Evolutionary conservation across 2,113 vertebrate genomes (phyloP), one percentile per base, ranked within the genome.

Genomic region (Platysteira castanea): DNA sequence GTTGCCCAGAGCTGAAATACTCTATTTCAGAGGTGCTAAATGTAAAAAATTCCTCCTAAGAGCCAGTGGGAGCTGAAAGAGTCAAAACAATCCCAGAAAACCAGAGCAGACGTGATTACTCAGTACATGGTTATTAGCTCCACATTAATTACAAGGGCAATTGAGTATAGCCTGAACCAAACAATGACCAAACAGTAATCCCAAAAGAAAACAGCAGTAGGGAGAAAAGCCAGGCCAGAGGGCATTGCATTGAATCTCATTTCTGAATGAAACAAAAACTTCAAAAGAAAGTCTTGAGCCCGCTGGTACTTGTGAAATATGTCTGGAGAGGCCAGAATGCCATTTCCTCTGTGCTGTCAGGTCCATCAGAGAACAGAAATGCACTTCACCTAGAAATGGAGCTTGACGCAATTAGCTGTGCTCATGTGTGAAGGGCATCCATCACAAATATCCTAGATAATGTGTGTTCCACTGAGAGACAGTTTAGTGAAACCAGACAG

Each of bases 201-300:
- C 89, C 89, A 83, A 92, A 95, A 84, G 95, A 95, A 96, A 96
- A 96, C 89, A 93, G 88, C 57, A 89, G 75, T 6, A 41, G 73
- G 83, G 50, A 96, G 86, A 95, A 96, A 96, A 95, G 89, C 75
- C 39, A 80, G 91, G 63, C 93, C 87, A 85, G 89, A 96, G 91
- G 87, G 91, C 89, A 63, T 5, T 84, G 85, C 90, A 86, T 2
- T 94, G 63, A 95, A 76, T 90, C 85, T 47, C 67, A 54, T 30
- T 83, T 39, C 71, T 76, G 91, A 96, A 83, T n/a, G 86, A 69
- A 76, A 92, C 67, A 68, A 89, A 84, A 83, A 69, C 89, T 94
- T 96, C 93, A 96, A 94, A 96, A 76, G 88, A 19, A 69, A 80
- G 53, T 21, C 82, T 31, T 28, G 57, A 94, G 90, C 74, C 88